Percentiles rank a stretch among this genome's conserved stretches.
Evolutionary conservation across 2,888 invertebrate genomes (phyloP).

Genomic region (Sminthurinus aureus): DNA sequence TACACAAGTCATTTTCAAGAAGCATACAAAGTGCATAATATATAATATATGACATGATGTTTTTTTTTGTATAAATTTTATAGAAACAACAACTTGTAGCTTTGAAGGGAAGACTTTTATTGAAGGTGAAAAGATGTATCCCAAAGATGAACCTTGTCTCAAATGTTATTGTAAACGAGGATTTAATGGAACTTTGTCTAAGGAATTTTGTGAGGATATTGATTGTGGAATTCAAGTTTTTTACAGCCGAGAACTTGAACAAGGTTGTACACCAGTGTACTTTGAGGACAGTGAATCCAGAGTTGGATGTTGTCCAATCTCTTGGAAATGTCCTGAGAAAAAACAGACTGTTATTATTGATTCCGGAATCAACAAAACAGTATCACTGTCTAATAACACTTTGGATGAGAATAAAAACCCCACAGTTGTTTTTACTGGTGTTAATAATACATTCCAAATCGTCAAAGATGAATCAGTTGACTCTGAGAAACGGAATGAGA

Average conservation of each 20-base stretch:
- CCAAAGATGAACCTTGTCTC: conserved; percentile 51
- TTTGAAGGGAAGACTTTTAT: conserved; percentile 52
- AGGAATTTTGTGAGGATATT: conserved; percentile 54
- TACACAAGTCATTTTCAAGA: no score
- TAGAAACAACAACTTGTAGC: conserved; percentile 30
- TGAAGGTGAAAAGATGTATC: conserved; percentile 55
- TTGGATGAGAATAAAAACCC: background rate
- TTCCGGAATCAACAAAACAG: background rate
- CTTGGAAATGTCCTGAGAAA: conserved; percentile 51
- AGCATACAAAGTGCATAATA: no score
- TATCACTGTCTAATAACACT: background rate
- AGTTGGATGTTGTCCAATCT: conserved; percentile 57
- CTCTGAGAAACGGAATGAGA: no score
- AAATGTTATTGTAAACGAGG: conserved; percentile 53
- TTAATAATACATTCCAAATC: background rate
- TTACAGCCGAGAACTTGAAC: conserved; percentile 54
- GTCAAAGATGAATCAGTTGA: background rate
- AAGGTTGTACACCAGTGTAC: conserved; percentile 58
- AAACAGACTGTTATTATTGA: background rate
- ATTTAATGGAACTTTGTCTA: conserved; percentile 50
- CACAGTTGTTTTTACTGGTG: background rate
- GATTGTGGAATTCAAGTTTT: conserved; percentile 59
- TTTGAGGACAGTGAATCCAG: conserved; percentile 45
- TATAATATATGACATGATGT: no score
- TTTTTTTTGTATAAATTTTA: background rate